Base-by-base conservation (phyloP, 2,797 vertebrate species). In the Acrossocheilus wenchowensis region DNA sequence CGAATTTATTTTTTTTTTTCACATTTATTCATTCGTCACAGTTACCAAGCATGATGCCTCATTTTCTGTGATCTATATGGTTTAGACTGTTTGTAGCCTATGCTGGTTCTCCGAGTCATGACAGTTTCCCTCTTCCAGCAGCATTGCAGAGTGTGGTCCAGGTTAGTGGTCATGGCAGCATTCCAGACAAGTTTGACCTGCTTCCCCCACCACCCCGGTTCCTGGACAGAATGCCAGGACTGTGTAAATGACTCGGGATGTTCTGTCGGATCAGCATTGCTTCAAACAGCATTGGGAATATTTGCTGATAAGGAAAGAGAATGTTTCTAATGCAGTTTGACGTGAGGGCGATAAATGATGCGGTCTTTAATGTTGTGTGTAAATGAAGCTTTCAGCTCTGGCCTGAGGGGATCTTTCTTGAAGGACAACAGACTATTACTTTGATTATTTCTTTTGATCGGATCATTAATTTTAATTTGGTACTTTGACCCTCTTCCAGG, bases 161-260 rank as follows among this genome's bases (percentile, higher is more conserved):
- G 79, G 64, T 15, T 36, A 86, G 71, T 82, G 86, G 86, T 88
- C 86, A 69, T 86, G 84, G 81, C 88, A 62, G n/a, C 39, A n/a
- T 83, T 88, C 85, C 85, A 74, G 36, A 66, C 74, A 23, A 57
- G 80, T 68, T 85, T 89, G 82, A 89, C 87, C 74, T 75, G 83
- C n/a, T 36, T 2, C 45, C 30, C 5, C n/a, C 19, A 26, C 26
- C 30, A 30, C 30, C 30, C 30, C 30, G 30, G 43, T 87, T 90
- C 69, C 85, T 75, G 78, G 41, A 66, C 69, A 36, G 54, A 85
- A 77, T 78, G 79, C 79, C 80, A 73, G 57, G 83, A 62, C 52
- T 64, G 64, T 54, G 82, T 75, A 82, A 89, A 62, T 50, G 11
- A 83, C 45, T 74, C 57, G 41, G 66, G 68, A 12, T 60, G 73